Base-by-base conservation (phyloP, 2,797 vertebrate species). In the Leptatherina wallacei region DNA sequence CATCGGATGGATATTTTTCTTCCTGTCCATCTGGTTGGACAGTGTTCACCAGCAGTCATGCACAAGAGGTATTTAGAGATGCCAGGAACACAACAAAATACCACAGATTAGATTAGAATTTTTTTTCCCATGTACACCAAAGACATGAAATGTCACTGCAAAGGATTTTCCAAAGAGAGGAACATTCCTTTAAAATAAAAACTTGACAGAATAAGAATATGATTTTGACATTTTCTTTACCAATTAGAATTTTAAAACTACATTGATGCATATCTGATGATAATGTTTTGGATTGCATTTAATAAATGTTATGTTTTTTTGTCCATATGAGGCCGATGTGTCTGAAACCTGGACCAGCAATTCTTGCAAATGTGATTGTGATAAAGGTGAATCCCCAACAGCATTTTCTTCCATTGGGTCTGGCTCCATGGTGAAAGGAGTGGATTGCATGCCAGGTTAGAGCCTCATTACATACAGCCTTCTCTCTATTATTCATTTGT, bases 381-480 rank as follows among this genome's bases (percentile, higher is more conserved):
- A 97, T 51, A 95, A 92, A 83, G 88, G 88, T 72, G 91, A 94
- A 66, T 75, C 93, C 52, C 95, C 94, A 5, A 93, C 92, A 0
- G 90, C 94, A 67, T 92, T 93, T 89, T 79, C 83, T 54, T 49
- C 79, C 64, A 65, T 88, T 2, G 76, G 60, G 7, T 76, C 74
- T 42, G 61, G 83, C 61, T 61, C 81, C 20, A 72, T 72, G 75
- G 86, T 90, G 67, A 80, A 56, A 40, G 92, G 88, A 78, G 77
- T 95, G 61, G 94, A 95, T 70, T 98, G 97, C 83, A 97, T 97
- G 94, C 97, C 97, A 78, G 97, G 97, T 96, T 89, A 92, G 3
- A 54, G n/a, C 13, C 51, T 10, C 5, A 2, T 24, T 35, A 56
- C 2, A 47, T 12, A 24, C 13, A 18, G 16, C 30, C 7, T 20